A percentile compares a stretch with the other conserved stretches of the same genome.
These are phyloP conservation scores for Tanypteryx hageni DNA, from an alignment of 2,888 invertebrate species.

Conservation along the genomic window DNA sequence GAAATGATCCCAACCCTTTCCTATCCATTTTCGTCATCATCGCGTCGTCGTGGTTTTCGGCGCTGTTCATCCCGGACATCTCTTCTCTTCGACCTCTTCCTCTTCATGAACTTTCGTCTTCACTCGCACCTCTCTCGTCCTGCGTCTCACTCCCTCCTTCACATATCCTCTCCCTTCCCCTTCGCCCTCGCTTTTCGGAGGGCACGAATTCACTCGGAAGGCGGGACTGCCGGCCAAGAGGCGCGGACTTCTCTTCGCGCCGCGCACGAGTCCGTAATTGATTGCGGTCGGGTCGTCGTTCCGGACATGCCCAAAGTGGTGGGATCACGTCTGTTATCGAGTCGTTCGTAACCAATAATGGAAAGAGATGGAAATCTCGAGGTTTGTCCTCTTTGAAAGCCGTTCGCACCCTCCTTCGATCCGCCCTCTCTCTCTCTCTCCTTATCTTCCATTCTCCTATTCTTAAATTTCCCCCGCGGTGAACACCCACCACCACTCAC, in stretches of 20 bases:
- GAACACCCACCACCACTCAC: not conserved
- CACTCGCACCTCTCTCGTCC: not conserved
- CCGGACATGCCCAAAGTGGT: not conserved
- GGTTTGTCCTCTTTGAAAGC: no score
- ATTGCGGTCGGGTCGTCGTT: conserved; percentile 3
- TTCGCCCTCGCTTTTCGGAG: not conserved
- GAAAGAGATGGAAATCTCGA: not conserved
- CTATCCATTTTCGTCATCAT: not conserved
- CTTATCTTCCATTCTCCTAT: not conserved
- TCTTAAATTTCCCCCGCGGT: not conserved
- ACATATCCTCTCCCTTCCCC: not conserved
- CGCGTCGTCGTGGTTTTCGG: not conserved
- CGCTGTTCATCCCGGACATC: not conserved
- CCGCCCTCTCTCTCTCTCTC: not conserved
- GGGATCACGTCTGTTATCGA: not conserved
- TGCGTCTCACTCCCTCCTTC: not conserved
- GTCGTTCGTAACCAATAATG: conserved; percentile 5
- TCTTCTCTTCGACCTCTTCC: not conserved
- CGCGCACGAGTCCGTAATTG: conserved; percentile 8
- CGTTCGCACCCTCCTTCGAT: no score
- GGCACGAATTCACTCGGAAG: not conserved
- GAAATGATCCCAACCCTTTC: not conserved
- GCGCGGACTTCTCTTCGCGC: not conserved
- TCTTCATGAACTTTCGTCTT: not conserved
- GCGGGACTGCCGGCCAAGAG: not conserved